Percentiles rank a stretch among this genome's conserved stretches.
These are phyloP conservation scores for Nesoenas mayeri DNA, from an alignment of 2,113 vertebrate genomes.

Conservation along the genomic window DNA sequence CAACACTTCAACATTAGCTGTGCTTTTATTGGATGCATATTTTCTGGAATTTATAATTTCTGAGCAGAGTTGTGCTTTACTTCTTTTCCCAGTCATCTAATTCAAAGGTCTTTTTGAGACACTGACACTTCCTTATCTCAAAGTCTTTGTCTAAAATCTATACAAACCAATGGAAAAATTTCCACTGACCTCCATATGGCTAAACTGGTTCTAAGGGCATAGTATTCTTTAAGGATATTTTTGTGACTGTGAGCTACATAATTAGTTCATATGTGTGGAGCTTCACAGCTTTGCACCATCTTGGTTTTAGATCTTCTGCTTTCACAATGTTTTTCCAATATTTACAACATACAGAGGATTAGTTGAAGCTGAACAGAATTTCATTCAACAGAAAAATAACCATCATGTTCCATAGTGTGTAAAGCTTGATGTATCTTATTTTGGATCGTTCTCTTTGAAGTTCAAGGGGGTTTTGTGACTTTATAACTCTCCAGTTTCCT, in stretches of 20 bases:
- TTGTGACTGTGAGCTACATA: background rate
- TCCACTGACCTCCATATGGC: rapidly evolving
- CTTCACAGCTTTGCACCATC: background rate
- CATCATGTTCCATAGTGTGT: background rate
- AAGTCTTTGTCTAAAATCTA: background rate
- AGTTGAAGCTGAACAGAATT: background rate
- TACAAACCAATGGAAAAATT: background rate
- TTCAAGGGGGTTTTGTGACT: background rate
- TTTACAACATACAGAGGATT: background rate
- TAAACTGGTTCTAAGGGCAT: background rate
- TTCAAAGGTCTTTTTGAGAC: background rate
- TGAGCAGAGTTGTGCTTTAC: background rate
- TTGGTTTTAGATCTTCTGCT: background rate
- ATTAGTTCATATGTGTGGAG: background rate
- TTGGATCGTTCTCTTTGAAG: background rate
- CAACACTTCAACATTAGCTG: background rate
- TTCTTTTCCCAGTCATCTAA: background rate
- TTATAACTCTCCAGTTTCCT: background rate
- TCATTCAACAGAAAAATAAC: background rate
- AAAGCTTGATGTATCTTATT: background rate
- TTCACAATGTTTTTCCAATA: background rate
- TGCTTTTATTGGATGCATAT: background rate
- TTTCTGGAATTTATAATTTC: background rate
- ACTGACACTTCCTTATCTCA: background rate
- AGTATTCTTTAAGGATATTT: background rate